Evolutionary conservation across 2,797 vertebrate species (phyloP).

Genomic region (Gymnoscopelus braueri): DNA sequence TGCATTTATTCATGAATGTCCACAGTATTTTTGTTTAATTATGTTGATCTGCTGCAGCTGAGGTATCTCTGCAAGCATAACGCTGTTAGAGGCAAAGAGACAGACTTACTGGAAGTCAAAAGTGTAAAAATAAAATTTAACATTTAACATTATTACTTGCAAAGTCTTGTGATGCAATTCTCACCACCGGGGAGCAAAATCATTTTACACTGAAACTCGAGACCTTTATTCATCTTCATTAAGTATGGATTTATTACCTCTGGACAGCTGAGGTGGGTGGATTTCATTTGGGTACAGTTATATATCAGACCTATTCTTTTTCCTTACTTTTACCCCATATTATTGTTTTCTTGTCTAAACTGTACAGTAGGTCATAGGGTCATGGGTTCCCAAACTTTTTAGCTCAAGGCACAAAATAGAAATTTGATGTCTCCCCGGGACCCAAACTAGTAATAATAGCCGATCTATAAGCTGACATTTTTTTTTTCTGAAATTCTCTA

Average conservation of each 20-base stretch:
- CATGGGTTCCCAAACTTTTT: no score
- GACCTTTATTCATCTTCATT: constrained; percentile 47
- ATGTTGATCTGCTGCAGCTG: constrained; percentile 14
- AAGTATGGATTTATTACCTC: constrained; percentile 62
- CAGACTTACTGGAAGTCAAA: not conserved
- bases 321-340: constrained; percentile 23
- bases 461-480: no score
- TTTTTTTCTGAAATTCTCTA: no score
- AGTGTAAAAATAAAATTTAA: not conserved
- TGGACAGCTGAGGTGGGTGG: constrained; percentile 62
- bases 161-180: constrained; percentile 27
- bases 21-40: constrained; percentile 11
- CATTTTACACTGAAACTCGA: constrained; percentile 40
- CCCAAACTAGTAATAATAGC: no score
- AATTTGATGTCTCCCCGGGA: no score
- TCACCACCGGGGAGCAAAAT: constrained; percentile 13
- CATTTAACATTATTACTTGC: not conserved
- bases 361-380: no score
- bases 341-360: constrained; percentile 38
- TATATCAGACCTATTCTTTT: constrained; percentile 35
- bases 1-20: not conserved
- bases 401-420: no score
- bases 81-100: constrained; percentile 23
- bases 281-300: constrained; percentile 50
- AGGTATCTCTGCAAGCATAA: constrained; percentile 28